Conservation (phyloP, 53 echinoderm and acorn worm species). For the Echinarachnius parma region DNA sequence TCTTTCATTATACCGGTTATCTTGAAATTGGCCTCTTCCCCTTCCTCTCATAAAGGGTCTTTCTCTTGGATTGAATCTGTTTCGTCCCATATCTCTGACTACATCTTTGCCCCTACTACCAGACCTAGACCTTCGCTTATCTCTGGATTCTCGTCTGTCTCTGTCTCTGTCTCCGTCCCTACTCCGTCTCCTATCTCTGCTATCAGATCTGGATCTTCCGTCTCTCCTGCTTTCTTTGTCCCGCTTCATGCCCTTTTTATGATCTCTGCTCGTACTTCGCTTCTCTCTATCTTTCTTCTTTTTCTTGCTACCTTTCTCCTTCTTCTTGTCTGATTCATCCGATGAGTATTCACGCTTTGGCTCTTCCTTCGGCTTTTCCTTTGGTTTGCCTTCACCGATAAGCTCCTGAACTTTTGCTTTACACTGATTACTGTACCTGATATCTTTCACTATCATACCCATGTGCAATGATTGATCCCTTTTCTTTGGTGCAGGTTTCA, state of each 20-base stretch:
- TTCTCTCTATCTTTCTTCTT: conserved; percentile 13
- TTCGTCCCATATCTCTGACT: too few relatives aligned
- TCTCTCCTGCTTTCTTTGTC: conserved; percentile 12
- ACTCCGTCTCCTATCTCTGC: background rate
- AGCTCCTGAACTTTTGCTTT: conserved; percentile 17
- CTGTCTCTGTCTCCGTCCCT: conserved; percentile 1
- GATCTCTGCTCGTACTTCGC: conserved; percentile 27
- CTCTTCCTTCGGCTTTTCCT: conserved; percentile 5
- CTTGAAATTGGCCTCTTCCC: background rate
- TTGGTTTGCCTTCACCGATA: conserved; percentile 17
- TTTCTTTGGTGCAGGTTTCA: conserved; percentile 15
- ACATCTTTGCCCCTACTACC: conserved; percentile 14
- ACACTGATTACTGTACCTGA: conserved; percentile 14
- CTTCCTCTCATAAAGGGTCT: background rate
- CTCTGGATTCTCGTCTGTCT: background rate
- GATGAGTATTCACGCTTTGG: background rate
- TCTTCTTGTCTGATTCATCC: conserved; percentile 3
- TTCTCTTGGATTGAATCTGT: background rate
- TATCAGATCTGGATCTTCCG: background rate
- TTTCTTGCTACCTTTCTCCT: background rate
- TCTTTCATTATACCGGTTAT: too few relatives aligned
- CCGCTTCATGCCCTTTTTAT: background rate
- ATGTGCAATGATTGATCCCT: conserved; percentile 31
- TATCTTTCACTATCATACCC: conserved; percentile 39
- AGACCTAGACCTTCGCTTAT: background rate